These are phyloP conservation scores for Rousettus madagascariensis DNA, from an alignment of 2,797 vertebrate species.

Conservation along the genomic window DNA sequence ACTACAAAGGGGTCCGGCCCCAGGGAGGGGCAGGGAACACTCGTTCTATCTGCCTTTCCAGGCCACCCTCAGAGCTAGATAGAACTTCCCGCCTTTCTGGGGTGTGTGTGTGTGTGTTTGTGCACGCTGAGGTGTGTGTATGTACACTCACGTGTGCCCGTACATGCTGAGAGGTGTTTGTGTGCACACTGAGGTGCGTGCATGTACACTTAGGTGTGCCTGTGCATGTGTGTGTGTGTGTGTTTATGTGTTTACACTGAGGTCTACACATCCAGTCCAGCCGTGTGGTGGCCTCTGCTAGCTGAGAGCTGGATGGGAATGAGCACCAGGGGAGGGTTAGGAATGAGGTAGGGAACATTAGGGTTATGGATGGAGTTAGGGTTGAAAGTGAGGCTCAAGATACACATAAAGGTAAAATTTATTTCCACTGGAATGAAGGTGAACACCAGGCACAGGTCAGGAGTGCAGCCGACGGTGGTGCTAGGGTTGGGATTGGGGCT, in stretches of 20 bases:
- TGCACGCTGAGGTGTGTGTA: not conserved
- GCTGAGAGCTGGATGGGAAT: not conserved
- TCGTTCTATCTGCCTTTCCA: not conserved
- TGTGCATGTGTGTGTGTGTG: not conserved
- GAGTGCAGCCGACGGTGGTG: not conserved
- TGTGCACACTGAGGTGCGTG: not conserved
- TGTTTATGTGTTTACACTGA: not conserved
- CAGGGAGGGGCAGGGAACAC: not conserved
- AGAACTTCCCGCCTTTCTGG: not conserved
- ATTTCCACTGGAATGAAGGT: not conserved
- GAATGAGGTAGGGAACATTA: not conserved
- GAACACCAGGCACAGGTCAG: not conserved
- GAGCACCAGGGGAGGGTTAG: no score
- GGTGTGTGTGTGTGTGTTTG: not conserved
- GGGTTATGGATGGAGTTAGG: not conserved
- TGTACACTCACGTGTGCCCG: no score
- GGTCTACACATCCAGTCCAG: not conserved
- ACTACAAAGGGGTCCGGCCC: not conserved
- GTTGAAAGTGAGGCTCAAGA: not conserved
- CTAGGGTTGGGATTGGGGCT: not conserved
- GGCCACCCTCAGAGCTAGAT: not conserved
- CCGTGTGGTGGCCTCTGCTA: not conserved
- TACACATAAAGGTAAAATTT: not conserved
- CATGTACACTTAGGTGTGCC: no score
- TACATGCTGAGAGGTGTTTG: not conserved